Conservation (phyloP, 2,888 invertebrate genomes). For the Leptopilina drosophilae region DNA sequence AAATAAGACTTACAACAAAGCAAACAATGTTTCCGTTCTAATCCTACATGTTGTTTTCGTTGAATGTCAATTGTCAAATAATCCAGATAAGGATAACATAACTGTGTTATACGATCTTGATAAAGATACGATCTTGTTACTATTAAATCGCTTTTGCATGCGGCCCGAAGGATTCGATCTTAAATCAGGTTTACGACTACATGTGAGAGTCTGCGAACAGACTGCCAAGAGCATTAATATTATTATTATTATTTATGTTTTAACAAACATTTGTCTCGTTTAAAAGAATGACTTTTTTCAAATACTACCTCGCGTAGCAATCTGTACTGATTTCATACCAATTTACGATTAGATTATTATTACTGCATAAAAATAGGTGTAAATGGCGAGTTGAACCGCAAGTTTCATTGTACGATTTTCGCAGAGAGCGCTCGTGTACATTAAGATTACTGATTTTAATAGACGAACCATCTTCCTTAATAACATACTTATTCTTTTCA, state of each 20-base stretch:
- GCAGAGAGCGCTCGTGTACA: constrained; percentile 27
- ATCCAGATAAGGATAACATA: constrained; percentile 16
- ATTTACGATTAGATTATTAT: constrained; percentile 7
- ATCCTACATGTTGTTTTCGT: constrained; percentile 11
- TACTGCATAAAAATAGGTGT: background rate
- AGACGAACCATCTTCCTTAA: constrained; percentile 3
- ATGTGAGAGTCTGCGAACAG: constrained; percentile 36
- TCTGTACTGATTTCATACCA: constrained; percentile 33
- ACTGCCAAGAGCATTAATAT: constrained; percentile 14
- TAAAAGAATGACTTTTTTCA: background rate
- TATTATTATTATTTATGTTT: constrained; percentile 1
- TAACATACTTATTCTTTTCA: background rate
- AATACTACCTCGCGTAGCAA: constrained; percentile 30
- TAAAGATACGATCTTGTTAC: constrained; percentile 47
- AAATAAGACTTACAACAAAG: background rate
- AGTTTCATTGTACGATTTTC: constrained; percentile 27
- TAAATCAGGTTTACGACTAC: constrained; percentile 49
- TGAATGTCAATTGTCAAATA: background rate
- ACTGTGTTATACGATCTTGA: constrained; percentile 15
- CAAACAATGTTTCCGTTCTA: constrained; percentile 6
- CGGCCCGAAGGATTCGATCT: constrained; percentile 54
- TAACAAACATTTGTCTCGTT: constrained; percentile 17
- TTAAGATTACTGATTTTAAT: constrained; percentile 29
- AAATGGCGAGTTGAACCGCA: background rate
- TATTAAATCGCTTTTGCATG: constrained; percentile 60